Evolutionary conservation across 2,797 vertebrate species (phyloP), one percentile per base, ranked within the genome.

Genomic region (Chromobotia macracanthus): DNA sequence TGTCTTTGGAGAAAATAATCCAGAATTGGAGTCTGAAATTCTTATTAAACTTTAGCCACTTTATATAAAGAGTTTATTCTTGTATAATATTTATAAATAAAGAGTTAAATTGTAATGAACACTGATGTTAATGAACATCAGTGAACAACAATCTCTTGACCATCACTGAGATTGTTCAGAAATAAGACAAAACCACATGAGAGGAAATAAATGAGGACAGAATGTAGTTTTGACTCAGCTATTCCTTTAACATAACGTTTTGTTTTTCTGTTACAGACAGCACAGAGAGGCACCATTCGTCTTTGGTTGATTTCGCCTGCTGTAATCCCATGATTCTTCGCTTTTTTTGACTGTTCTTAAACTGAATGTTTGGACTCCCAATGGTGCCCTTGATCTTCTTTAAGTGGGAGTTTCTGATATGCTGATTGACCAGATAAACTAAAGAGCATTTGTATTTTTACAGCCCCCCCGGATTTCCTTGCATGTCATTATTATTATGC

Each of bases 401-500:
- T 51, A 46, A 50, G 80, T 82, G 73, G 87, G 80, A 35, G 80
- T 83, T 85, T 86, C 77, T 84, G 81, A 90, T 91, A 87, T 89
- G 83, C 87, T 9, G 79, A 90, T 92, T 88, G 89, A 88, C 84
- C 84, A 25, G 51, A 82, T 85, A 87, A 89, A 92, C 79, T 35
- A 92, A 92, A 90, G 91, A 94, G 94, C 92, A 92, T 92, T 92
- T 93, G 93, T 92, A 87, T 85, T 78, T 83, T 85, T 87, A 91
- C 91, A 88, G 85, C 90, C 88, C 72, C 70, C 68, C 65, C 46
- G 5, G 23, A 35, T 77, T 56, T 87, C 88, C 90, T 90, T 89
- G 91, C 91, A 91, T 92, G 92, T 93, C 90, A 92, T 93, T 87
- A 91, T 91, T 92, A 92, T 91, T 90, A 91, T 89, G 91, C 90